phyloP scores from a whole-genome alignment of 2,797 vertebrate species.

The Hippopotamyrus pictus region DNA sequence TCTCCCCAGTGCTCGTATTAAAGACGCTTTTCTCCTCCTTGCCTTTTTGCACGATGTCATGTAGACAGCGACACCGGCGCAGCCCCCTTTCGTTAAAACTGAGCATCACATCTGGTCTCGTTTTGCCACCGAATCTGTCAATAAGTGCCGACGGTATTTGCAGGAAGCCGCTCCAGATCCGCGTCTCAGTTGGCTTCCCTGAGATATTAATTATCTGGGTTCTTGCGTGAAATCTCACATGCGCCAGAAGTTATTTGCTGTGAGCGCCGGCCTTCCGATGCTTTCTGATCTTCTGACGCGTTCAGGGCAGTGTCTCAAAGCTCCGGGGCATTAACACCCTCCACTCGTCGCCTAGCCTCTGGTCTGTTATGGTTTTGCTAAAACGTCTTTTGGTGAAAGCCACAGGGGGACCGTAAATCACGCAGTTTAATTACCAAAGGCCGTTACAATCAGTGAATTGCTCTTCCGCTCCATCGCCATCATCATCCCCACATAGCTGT shows the following conservation, averaged over 20 bases:
- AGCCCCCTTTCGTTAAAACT: background rate
- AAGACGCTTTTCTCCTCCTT: background rate
- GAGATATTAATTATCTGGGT: background rate
- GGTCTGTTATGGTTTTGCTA: background rate
- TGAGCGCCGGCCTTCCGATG: background rate
- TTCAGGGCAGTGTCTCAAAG: background rate
- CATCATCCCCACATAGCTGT: constrained; percentile 55
- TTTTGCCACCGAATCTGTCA: background rate
- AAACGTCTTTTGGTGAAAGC: constrained; percentile 14
- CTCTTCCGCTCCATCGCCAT: constrained; percentile 56
- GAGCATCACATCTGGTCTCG: background rate
- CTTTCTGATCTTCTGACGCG: background rate
- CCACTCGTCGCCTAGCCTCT: background rate
- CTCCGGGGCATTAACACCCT: background rate
- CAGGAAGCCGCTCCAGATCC: background rate
- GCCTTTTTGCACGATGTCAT: background rate
- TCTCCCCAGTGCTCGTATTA: background rate
- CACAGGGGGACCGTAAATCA: constrained; percentile 46
- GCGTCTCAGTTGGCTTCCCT: background rate
- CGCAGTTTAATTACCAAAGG: constrained; percentile 47
- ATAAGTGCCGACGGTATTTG: background rate
- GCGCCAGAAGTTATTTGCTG: constrained; percentile 1
- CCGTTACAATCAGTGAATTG: constrained; percentile 50
- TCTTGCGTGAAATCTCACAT: background rate
- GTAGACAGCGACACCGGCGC: background rate